Base-by-base conservation (phyloP, 2,888 invertebrate species). In the Leucophenga montana region DNA sequence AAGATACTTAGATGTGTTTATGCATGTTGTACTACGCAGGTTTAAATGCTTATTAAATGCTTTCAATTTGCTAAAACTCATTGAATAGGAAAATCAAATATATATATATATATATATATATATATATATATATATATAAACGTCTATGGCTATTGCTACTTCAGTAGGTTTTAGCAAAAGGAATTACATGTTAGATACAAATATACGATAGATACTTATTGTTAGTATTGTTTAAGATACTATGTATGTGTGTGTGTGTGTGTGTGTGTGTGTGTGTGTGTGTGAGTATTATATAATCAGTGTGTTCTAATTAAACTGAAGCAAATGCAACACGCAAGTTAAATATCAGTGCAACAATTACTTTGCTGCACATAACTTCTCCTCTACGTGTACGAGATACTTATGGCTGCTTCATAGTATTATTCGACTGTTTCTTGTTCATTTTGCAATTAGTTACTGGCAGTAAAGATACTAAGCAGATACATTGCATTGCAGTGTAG, bases 31-130 rank as follows among this genome's bases (percentile, higher is more conserved):
- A 11, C 11, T 39, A 57, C 27, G n/a, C 57, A n/a, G 14, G n/a
- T 11, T 57, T 18, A 33, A 61, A 61, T 39, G 16, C 22, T 61
- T 39, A 64, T 64, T 46, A 33, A 46, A 64, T 33, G 13, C 27
- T 18, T 9, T 62, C 61, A 44, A 5, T 64, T 46, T 20, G 27
- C 62, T 39, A 22, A n/a, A 33, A 48, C 48, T 48, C 62, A 64
- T 20, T 64, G 46, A 64, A 64, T 48, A 20, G 62, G 62, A 64
- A 64, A 64, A 64, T 64, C 62, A 64, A 64, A 64, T 64, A 46
- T 31, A 3, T 33, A 16, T 50, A 50, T n/a, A n/a, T n/a, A n/a
- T n/a, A n/a, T n/a, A n/a, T n/a, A n/a, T n/a, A n/a, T n/a, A n/a
- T n/a, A n/a, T n/a, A n/a, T n/a, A n/a, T n/a, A n/a, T n/a, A n/a